Conservation (phyloP, 2,888 invertebrate species). For the Hemistola chrysoprasaria region DNA sequence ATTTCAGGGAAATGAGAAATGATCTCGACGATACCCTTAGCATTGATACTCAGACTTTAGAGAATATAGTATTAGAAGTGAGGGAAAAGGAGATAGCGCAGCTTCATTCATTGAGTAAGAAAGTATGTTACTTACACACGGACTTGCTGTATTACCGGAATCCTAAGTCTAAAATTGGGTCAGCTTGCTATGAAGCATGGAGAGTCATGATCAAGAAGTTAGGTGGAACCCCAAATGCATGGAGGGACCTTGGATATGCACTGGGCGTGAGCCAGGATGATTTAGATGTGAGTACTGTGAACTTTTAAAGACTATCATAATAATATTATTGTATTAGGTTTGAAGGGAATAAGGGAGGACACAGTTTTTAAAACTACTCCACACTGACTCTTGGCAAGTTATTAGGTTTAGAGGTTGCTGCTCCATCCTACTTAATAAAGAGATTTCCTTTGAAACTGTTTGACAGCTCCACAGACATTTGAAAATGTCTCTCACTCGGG, state of each 20-base stretch:
- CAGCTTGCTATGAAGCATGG: constrained; percentile 67
- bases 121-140: constrained; percentile 64
- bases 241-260: constrained; percentile 64
- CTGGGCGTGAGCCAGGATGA: constrained; percentile 62
- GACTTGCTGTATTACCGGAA: constrained; percentile 68
- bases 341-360: too few species aligned
- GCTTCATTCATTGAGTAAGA: constrained; percentile 58
- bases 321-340: too few species aligned
- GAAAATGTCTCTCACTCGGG: too few species aligned
- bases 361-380: too few species aligned
- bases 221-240: constrained; percentile 65
- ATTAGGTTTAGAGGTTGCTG: too few species aligned
- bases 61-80: constrained; percentile 58
- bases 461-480: too few species aligned
- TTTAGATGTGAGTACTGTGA: constrained; percentile 70
- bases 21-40: constrained; percentile 62
- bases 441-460: too few species aligned
- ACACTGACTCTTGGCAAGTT: too few species aligned
- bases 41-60: constrained; percentile 63
- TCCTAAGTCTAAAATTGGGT: constrained; percentile 58
- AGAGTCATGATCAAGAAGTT: constrained; percentile 60
- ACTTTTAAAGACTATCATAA: too few species aligned
- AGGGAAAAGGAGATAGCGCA: constrained; percentile 58
- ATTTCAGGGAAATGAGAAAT: constrained; percentile 55
- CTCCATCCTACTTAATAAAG: too few species aligned